Evolutionary conservation across 2,888 invertebrate species (phyloP), one percentile per base, ranked within the genome.

Genomic region (Cosmia pyralina): DNA sequence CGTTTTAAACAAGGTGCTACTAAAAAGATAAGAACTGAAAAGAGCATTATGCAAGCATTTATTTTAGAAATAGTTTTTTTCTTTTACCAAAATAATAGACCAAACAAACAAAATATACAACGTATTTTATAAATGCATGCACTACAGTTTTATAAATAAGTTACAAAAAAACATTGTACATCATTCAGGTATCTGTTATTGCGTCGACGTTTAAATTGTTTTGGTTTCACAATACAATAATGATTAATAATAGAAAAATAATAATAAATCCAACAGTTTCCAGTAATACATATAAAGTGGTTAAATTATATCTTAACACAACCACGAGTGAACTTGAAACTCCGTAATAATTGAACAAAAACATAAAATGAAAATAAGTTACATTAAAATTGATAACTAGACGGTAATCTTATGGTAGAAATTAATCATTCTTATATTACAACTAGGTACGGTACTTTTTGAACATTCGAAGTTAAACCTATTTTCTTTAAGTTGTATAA

Each of bases 271-370:
- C 76, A 84, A 86, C 84, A 82, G 78, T 76, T 79, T 82, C 64
- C 68, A 84, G 64, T 77, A 70, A 72, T 77, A 81, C 72, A 79
- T 68, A 79, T 70, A 77, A 71, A 77, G 78, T 85, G 85, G 81
- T 76, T 70, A 75, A 83, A 85, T 82, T 82, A 84, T 81, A 58
- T 76, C 79, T 81, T 83, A 94, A 92, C 95, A 95, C 95, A 95
- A 95, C 95, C 95, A 89, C 89, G 94, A 95, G 94, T 95, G 93
- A 94, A 94, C 94, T 89, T 90, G 88, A 88, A 87, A 82, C 62
- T 73, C 46, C 68, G 41, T 84, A 73, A 80, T 77, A 76, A 81
- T 76, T 64, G 62, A 65, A 82, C 75, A 69, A 82, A 78, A 66
- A 65, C 55, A n/a, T 72, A 72, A 69, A 81, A 80, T 79, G 76